Base-by-base conservation (phyloP, 2,888 invertebrate genomes). In the Nomada flava region DNA sequence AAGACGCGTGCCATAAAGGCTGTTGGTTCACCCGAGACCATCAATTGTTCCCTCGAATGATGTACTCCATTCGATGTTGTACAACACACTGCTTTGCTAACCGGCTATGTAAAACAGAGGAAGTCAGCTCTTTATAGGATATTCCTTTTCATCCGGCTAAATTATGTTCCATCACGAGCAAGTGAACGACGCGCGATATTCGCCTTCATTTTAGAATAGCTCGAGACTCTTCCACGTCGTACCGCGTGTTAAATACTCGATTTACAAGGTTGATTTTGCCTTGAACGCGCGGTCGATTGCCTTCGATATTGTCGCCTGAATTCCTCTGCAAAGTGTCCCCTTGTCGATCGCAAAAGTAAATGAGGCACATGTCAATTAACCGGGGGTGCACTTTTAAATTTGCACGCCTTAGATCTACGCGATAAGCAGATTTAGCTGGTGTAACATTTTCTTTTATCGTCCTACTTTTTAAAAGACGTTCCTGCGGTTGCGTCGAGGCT, bases 241-340 rank as follows among this genome's bases (percentile, higher is more conserved):
- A 26, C 42, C 53, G 11, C 13, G 23, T 26, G 15, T 60, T 50
- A 50, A 52, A 62, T 71, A 50, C 52, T 20, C 52, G 11, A n/a
- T 72, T 69, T 47, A 18, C 67, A 18, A 55, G 72, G 47, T 36
- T 53, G 62, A 69, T 57, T 62, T 85, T 71, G 57, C 76, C 70
- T 85, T 82, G 82, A 84, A 75, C 72, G 65, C 55, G 57, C 57
- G 72, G 72, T 76, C 83, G 79, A 79, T 83, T 44, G 55, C 63
- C 74, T 60, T 11, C 70, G 36, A 71, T 57, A 72, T 83, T 74
- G 74, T 74, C 86, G 85, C 60, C 36, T 36, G 9, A 47, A 29
- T 42, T 70, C 29, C 29, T 69, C 69, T 62, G 52, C 62, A 65
- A 69, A 65, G 69, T 53, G 62, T 52, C 44, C 69, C 69, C 65